These are phyloP conservation scores for Sitta carolinensis DNA, from an alignment of 2,797 vertebrate genomes.

Conservation along the genomic window DNA sequence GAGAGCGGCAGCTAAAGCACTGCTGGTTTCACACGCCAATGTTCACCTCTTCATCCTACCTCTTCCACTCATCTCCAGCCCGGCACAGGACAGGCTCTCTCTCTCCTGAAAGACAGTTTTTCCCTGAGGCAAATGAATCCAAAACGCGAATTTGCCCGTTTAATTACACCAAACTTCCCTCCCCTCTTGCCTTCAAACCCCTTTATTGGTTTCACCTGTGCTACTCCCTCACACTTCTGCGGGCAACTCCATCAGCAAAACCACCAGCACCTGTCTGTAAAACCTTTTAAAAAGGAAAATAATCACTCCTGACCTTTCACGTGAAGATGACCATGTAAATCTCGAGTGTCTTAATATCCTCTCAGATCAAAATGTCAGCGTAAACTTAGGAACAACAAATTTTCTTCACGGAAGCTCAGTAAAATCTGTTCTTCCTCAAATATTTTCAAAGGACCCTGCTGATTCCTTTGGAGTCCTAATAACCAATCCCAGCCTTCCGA, in stretches of 20 bases:
- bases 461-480: background rate
- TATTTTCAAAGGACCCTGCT: background rate
- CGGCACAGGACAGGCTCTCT: background rate
- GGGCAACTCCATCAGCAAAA: background rate
- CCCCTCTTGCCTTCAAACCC: background rate
- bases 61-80: background rate
- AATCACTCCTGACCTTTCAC: background rate
- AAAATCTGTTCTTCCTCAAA: background rate
- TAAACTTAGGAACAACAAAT: background rate
- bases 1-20: background rate
- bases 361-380: background rate
- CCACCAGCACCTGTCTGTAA: background rate
- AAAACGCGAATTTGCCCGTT: rapidly evolving
- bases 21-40: rapidly evolving
- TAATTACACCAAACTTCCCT: background rate
- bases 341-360: background rate
- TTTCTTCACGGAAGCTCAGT: background rate
- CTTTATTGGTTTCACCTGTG: background rate
- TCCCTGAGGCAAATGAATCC: background rate
- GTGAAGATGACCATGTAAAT: background rate
- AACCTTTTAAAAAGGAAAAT: background rate
- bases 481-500: background rate
- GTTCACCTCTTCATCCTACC: background rate
- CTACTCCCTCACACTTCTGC: background rate
- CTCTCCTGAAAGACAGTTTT: background rate